Evolutionary conservation across 2,797 vertebrate species (phyloP), one percentile per base, ranked within the genome.

Genomic region (Gymnoscopelus microlampas): DNA sequence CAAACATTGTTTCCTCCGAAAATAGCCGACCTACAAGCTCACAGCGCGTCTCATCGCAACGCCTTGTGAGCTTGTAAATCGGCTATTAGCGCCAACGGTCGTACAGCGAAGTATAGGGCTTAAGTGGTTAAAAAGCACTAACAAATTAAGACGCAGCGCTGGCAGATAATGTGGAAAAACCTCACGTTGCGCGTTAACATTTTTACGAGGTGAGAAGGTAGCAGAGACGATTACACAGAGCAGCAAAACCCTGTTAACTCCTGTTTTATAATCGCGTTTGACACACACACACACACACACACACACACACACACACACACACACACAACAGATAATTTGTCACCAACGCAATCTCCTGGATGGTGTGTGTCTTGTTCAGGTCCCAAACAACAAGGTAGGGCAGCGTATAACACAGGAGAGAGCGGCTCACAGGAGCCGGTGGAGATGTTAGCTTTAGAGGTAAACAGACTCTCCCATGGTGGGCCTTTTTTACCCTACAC

Each of bases 381-480:
- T 29, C 50, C 19, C 51, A 58, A 10, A 53, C 51, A 58, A 10
- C 51, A 14, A 75, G 48, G 61, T 14, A 62, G 71, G 2, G 39
- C 26, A 44, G 8, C 5, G 39, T 44, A 35, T 70, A 73, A 83
- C 72, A 19, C 84, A 78, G 66, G 15, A 73, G 74, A 73, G 85
- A 9, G 8, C 2, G 39, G 9, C 5, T 86, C 82, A 87, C 74
- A 66, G 70, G 79, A 87, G 89, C 87, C 74, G 83, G 81, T 44
- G 39, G 87, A 84, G 83, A 82, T 89, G 83, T 89, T 90, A 78
- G 88, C 87, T 89, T 89, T 84, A 69, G 78, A 90, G 85, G 91
- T 92, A 92, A 93, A 92, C 82, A 89, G 75, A 69, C 79, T 85
- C 91, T 88, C 82, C 81, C 84, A 87, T 83, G 89, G 91, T 93